Conservation (phyloP, 2,797 vertebrate genomes). For the Sphaeramia orbicularis region DNA sequence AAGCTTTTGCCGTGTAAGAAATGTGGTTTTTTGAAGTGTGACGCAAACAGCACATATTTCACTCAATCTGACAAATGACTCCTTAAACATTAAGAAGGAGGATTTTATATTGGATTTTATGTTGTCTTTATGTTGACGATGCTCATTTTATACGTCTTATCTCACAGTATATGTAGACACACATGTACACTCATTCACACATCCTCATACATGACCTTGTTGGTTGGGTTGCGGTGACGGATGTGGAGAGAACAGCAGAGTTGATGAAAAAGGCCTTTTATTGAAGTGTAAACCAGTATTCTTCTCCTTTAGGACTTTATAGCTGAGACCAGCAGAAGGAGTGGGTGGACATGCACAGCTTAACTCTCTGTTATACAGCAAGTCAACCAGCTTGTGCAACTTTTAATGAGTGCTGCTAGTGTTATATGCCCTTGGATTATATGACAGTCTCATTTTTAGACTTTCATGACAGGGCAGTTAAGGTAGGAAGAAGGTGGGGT, state of each 20-base stretch:
- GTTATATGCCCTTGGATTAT: slow-evolving; percentile 56
- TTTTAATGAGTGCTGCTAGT: slow-evolving; percentile 55
- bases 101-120: background rate
- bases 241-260: slow-evolving; percentile 45
- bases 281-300: slow-evolving; percentile 67
- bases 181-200: slow-evolving; percentile 25
- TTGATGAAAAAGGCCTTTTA: slow-evolving; percentile 69
- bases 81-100: slow-evolving; percentile 4
- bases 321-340: slow-evolving; percentile 59
- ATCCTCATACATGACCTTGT: slow-evolving; percentile 51
- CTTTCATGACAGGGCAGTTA: slow-evolving; percentile 49
- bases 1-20: background rate
- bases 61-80: slow-evolving; percentile 21
- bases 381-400: slow-evolving; percentile 59
- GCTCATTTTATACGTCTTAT: slow-evolving; percentile 10
- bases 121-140: slow-evolving; percentile 25
- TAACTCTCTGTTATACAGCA: slow-evolving; percentile 48
- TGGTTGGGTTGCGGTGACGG: slow-evolving; percentile 39
- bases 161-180: slow-evolving; percentile 10
- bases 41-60: slow-evolving; percentile 6
- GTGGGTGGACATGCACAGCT: slow-evolving; percentile 60
- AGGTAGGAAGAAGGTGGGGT: slow-evolving; percentile 17
- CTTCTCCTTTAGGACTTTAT: slow-evolving; percentile 59
- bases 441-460: slow-evolving; percentile 44
- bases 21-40: slow-evolving; percentile 7